Conservation (phyloP, 2,797 vertebrate species). For the Smutsia temminckii region DNA sequence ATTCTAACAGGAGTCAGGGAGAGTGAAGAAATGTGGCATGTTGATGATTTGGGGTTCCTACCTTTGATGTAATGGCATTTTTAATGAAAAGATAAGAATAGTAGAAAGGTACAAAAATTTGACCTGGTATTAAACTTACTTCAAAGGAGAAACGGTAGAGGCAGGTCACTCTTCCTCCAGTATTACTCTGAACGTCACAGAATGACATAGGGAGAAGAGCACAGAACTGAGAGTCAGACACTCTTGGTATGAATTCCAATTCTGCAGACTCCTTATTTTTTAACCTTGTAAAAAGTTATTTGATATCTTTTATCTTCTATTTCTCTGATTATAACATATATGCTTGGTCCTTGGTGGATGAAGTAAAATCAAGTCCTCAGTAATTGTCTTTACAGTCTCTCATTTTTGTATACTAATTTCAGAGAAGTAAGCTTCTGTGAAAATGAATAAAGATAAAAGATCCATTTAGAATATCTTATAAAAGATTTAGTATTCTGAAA, state of each 20-base stretch:
- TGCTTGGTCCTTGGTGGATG: background rate
- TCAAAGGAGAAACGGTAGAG: background rate
- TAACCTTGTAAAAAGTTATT: background rate
- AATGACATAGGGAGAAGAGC: background rate
- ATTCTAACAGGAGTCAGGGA: background rate
- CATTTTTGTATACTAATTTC: background rate
- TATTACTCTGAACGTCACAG: background rate
- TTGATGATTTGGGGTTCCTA: background rate
- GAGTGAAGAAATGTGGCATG: background rate
- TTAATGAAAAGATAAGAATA: background rate
- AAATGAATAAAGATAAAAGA: background rate
- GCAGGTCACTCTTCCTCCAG: background rate
- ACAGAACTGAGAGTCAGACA: background rate
- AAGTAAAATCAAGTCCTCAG: background rate
- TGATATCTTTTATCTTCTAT: background rate
- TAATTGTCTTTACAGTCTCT: background rate
- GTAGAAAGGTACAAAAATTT: background rate
- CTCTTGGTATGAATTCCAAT: background rate
- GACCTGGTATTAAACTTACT: background rate
- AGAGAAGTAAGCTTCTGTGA: background rate
- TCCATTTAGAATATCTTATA: background rate
- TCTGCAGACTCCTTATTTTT: background rate
- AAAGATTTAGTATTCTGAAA: background rate
- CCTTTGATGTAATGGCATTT: background rate
- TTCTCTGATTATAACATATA: background rate